phyloP scores from a whole-genome alignment of 2,797 vertebrate species.

The Cetoscarus ocellatus region DNA sequence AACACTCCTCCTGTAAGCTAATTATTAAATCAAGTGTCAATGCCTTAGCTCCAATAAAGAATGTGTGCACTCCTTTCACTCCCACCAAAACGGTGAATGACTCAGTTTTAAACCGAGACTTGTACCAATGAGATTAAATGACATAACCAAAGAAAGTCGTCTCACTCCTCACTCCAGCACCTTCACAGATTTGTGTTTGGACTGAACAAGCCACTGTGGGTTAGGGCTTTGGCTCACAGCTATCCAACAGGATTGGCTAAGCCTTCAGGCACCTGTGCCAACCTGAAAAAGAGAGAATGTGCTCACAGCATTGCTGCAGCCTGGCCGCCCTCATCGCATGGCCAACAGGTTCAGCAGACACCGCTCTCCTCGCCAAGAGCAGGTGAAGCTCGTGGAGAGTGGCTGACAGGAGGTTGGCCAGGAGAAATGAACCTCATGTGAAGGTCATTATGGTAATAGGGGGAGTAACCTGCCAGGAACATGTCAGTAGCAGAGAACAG shows the following conservation, averaged over 20 bases:
- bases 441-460: constrained; percentile 86
- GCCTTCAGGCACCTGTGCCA: constrained; percentile 42
- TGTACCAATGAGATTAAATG: constrained; percentile 13
- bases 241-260: constrained; percentile 19
- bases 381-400: constrained; percentile 82
- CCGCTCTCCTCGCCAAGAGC: constrained; percentile 81
- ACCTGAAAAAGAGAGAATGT: constrained; percentile 80
- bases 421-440: constrained; percentile 79
- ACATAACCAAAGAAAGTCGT: background rate
- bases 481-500: constrained; percentile 84
- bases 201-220: constrained; percentile 18
- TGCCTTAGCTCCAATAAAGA: background rate
- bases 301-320: constrained; percentile 85
- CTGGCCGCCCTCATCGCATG: constrained; percentile 86
- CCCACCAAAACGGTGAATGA: background rate
- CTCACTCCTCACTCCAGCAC: background rate
- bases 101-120: constrained; percentile 8
- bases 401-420: constrained; percentile 83
- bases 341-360: constrained; percentile 88
- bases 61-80: background rate
- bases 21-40: background rate
- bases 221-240: constrained; percentile 27
- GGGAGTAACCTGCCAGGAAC: constrained; percentile 85
- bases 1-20: background rate
- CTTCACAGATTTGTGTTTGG: constrained; percentile 8